phyloP scores from a whole-genome alignment of 2,113 vertebrate species.

The Piprites chloris region DNA sequence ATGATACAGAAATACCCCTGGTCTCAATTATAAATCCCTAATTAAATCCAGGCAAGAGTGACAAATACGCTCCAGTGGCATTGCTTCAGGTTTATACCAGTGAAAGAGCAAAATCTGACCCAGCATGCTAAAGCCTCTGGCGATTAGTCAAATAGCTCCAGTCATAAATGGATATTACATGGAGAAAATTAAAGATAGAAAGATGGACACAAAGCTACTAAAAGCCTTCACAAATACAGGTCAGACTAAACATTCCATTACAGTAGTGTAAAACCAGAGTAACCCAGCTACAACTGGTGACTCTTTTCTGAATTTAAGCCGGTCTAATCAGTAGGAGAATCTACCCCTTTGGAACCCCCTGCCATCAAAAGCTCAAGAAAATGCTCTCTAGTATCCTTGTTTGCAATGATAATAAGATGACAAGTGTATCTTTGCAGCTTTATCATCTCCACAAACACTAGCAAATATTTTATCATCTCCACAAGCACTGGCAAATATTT shows the following conservation, averaged over 20 bases:
- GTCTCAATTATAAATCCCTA: slow-evolving; percentile 52
- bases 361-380: slow-evolving; percentile 3
- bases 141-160: background rate
- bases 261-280: background rate
- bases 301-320: background rate
- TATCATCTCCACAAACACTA: slow-evolving; percentile 10
- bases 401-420: slow-evolving; percentile 14
- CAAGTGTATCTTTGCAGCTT: slow-evolving; percentile 6
- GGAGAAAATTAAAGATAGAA: background rate
- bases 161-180: background rate
- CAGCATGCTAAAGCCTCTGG: background rate
- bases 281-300: background rate
- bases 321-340: background rate
- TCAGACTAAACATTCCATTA: background rate
- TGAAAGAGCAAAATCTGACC: slow-evolving; percentile 7
- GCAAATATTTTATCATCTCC: slow-evolving; percentile 38
- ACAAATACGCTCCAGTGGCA: slow-evolving; percentile 41
- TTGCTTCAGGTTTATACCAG: slow-evolving; percentile 36
- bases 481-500: slow-evolving; percentile 65
- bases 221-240: background rate
- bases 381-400: background rate
- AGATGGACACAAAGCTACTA: background rate
- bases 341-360: background rate
- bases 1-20: slow-evolving; percentile 28
- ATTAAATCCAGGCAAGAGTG: slow-evolving; percentile 56